Percentiles rank a stretch among this genome's conserved stretches.
phyloP scores from a whole-genome alignment of 1,140 invertebrate genomes.

The Aphis craccivora region DNA sequence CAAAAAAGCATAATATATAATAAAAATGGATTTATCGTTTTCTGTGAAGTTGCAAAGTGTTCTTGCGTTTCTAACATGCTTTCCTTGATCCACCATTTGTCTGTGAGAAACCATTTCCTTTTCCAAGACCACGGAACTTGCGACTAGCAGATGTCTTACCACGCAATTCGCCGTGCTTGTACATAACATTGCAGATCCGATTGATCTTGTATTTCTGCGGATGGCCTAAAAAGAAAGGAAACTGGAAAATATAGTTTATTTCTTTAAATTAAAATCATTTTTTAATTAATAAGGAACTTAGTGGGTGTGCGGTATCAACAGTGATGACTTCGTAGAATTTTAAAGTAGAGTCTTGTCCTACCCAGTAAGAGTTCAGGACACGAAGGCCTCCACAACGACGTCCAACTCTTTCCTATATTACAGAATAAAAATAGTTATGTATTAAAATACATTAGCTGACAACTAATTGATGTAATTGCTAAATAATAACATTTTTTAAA shows the following conservation, averaged over 20 bases:
- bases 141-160: conserved; percentile 96
- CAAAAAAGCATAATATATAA: conserved; percentile 48
- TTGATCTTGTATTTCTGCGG: conserved; percentile 94
- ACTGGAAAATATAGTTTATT: background rate
- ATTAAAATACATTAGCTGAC: background rate
- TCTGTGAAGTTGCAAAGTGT: conserved; percentile 90
- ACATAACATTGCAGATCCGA: conserved; percentile 96
- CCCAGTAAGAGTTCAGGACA: conserved; percentile 99
- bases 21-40: conserved; percentile 82
- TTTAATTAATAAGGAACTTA: conserved; percentile 65
- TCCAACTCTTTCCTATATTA: conserved; percentile 89
- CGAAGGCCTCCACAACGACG: conserved; percentile 89
- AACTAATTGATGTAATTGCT: too few relatives aligned
- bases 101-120: conserved; percentile 93
- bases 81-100: conserved; percentile 95
- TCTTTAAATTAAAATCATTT: background rate
- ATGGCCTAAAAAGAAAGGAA: conserved; percentile 75
- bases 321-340: conserved; percentile 98
- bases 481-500: too few relatives aligned
- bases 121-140: conserved; percentile 96
- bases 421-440: background rate
- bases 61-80: conserved; percentile 92
- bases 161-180: conserved; percentile 98
- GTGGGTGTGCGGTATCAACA: conserved; percentile 94
- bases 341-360: conserved; percentile 97